These are phyloP conservation scores for Uloborus diversus DNA, from an alignment of 1,140 invertebrate species.

Conservation along the genomic window DNA sequence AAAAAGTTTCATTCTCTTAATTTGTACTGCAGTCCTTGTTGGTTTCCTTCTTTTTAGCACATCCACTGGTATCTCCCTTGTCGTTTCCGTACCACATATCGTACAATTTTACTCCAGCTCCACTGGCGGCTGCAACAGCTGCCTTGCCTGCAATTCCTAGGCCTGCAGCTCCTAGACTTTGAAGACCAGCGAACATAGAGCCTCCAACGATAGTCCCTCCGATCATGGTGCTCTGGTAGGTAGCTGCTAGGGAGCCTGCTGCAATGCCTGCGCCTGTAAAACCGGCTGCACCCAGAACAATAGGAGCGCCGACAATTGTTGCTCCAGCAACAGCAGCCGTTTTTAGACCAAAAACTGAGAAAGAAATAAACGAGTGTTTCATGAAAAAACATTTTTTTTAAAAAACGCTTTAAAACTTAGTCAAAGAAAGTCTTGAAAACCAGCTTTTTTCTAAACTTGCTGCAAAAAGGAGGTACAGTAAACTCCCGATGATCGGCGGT, in stretches of 20 bases:
- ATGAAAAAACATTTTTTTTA: no score
- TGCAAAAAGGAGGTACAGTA: no score
- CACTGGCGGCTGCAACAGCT: background rate
- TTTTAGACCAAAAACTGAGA: background rate
- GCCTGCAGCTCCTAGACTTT: background rate
- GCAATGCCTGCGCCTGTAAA: background rate
- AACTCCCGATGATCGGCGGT: no score
- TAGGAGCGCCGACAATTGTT: background rate
- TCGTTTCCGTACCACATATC: no score
- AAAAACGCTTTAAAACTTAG: no score
- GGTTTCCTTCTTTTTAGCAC: no score
- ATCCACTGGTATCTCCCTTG: no score
- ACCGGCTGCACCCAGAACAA: background rate
- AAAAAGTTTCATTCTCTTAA: no score
- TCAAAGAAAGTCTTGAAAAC: no score
- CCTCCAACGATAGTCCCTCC: background rate
- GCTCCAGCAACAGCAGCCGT: background rate
- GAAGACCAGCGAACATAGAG: background rate
- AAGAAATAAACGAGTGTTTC: no score
- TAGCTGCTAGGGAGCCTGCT: background rate
- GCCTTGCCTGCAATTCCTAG: background rate
- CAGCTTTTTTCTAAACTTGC: no score
- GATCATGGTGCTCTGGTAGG: background rate
- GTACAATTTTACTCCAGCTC: background rate
- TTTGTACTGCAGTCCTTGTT: no score